These are phyloP conservation scores for Smutsia gigantea DNA, from an alignment of 2,797 vertebrate species.

Conservation along the genomic window DNA sequence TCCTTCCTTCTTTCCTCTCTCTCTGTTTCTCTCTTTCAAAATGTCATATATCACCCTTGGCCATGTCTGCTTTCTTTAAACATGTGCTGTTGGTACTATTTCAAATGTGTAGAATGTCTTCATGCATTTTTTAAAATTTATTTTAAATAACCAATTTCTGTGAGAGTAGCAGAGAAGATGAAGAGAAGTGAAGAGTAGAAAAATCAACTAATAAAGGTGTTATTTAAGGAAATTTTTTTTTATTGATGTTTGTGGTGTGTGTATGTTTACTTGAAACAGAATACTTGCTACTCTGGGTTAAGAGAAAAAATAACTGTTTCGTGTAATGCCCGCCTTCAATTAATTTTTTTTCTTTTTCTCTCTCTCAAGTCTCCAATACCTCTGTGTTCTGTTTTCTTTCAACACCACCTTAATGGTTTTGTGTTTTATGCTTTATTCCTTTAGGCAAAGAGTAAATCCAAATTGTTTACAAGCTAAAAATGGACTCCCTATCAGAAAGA, in stretches of 20 bases:
- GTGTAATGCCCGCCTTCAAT: background rate
- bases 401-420: background rate
- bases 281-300: background rate
- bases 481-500: background rate
- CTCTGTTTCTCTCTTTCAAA: background rate
- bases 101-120: background rate
- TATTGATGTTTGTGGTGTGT: background rate
- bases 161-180: background rate
- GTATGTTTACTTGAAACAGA: background rate
- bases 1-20: accelerated
- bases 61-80: background rate
- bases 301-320: background rate
- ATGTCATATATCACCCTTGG: background rate
- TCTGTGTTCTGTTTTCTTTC: background rate
- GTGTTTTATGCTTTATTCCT: conserved; percentile 27
- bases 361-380: background rate
- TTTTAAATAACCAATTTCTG: background rate
- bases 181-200: background rate
- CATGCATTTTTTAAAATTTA: background rate
- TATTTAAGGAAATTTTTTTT: background rate
- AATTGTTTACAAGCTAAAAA: conserved; percentile 42
- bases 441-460: conserved; percentile 4
- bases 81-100: background rate
- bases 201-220: background rate
- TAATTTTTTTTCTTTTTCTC: background rate